Base-by-base conservation (phyloP, 1,140 invertebrate genomes). In the Archegozetes longisetosus region DNA sequence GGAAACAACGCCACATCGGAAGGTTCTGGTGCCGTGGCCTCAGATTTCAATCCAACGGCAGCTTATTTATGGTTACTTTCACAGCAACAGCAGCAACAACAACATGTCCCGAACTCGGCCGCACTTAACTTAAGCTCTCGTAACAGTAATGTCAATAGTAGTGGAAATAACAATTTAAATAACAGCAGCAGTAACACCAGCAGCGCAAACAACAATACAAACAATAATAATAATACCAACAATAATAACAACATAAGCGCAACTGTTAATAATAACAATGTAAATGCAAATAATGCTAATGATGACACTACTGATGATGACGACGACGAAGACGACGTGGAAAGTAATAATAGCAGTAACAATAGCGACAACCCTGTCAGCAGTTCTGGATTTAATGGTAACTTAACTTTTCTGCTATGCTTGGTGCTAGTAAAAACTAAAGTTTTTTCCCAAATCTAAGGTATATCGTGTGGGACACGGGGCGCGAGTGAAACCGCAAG, bases 31-130 rank as follows among this genome's bases (percentile, higher is more conserved):
- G 6, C 20, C 9, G 13, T n/a, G 2, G 52, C 23, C n/a, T 28
- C 49, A 6, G 61, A 63, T 40, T 61, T 61, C 22, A 63, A 63
- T 46, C 58, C 62, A 3, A 63, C 58, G 17, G 62, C 62, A 26
- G 62, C 62, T 29, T 63, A 63, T 61, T 47, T 63, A 49, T 61
- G 58, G 62, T 53, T 62, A 23, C 40, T 63, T 24, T 60, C 62
- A 4, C 62, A 63, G 40, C 62, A 63, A 53, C 62, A 63, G 27
- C 62, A 63, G 48, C 51, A 40, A 17, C n/a, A n/a, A n/a, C n/a
- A n/a, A n/a, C 55, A 57, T 57, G 28, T 58, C n/a, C 57, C 57
- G 9, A 58, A 58, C 49, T 46, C 57, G 4, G 57, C 57, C 2
- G 57, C 57, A 26, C 25, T 58, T 20, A 58, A 58, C 32, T 47